Conservation (phyloP, 2,888 invertebrate species). For the Ectemnius lituratus region DNA sequence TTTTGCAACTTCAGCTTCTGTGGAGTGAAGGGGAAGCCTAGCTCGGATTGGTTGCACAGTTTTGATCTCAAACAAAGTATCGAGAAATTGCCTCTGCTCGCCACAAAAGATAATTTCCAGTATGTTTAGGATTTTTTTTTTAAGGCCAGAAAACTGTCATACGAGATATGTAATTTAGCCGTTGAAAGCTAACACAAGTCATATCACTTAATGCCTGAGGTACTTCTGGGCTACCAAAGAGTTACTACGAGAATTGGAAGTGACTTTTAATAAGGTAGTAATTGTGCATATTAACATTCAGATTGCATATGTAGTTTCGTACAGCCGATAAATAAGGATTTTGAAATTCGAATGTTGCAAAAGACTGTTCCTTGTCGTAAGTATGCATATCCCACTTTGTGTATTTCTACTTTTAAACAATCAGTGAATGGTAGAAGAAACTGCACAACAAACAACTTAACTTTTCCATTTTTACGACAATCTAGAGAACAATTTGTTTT, state of each 20-base stretch:
- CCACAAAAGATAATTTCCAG: constrained; percentile 84
- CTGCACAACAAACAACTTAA: constrained; percentile 53
- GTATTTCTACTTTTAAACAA: constrained; percentile 38
- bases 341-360: constrained; percentile 39
- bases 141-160: constrained; percentile 27
- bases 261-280: constrained; percentile 42
- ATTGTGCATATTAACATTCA: constrained; percentile 26
- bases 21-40: constrained; percentile 85
- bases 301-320: constrained; percentile 48
- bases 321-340: constrained; percentile 45
- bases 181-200: constrained; percentile 55
- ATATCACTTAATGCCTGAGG: constrained; percentile 59
- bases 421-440: constrained; percentile 17
- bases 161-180: constrained; percentile 45
- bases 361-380: constrained; percentile 59
- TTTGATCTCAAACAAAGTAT: constrained; percentile 83
- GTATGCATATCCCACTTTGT: constrained; percentile 59
- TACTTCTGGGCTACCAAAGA: constrained; percentile 58
- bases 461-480: constrained; percentile 27
- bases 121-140: constrained; percentile 80
- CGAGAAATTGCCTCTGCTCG: constrained; percentile 83
- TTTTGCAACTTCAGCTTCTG: constrained; percentile 89
- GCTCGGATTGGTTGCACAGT: constrained; percentile 87
- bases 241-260: constrained; percentile 46
- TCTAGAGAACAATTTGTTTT: constrained; percentile 12